These are phyloP conservation scores for Apus apus DNA, from an alignment of 2,113 vertebrate genomes.

Conservation along the genomic window DNA sequence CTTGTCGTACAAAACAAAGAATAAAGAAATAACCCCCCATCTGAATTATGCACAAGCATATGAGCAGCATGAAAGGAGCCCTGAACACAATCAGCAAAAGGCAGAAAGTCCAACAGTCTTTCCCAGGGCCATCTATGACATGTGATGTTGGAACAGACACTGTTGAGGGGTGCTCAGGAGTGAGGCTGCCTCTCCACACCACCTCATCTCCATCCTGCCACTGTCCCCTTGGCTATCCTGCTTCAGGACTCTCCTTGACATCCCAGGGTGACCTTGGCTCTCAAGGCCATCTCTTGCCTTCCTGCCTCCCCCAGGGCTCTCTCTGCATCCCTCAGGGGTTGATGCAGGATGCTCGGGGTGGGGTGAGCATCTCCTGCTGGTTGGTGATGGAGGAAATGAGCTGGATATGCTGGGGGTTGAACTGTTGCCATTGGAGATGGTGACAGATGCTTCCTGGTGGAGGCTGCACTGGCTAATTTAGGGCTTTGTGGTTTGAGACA, in stretches of 20 bases:
- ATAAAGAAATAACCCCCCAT: constrained; percentile 32
- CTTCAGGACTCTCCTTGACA: accelerated
- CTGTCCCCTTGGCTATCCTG: background rate
- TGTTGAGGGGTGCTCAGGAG: background rate
- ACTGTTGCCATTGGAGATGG: constrained; percentile 64
- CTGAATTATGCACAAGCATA: constrained; percentile 51
- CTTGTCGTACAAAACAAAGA: background rate
- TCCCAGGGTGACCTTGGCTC: background rate
- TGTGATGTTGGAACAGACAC: background rate
- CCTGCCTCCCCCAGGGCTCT: background rate
- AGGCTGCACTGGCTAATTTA: constrained; percentile 59
- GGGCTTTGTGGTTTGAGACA: constrained; percentile 73
- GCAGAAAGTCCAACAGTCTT: background rate
- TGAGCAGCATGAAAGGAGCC: constrained; percentile 39
- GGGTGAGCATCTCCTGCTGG: background rate
- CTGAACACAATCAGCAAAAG: constrained; percentile 68
- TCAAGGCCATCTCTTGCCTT: background rate
- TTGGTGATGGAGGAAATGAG: background rate
- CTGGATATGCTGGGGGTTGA: background rate
- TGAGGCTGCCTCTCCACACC: background rate
- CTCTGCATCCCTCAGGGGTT: background rate
- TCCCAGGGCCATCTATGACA: background rate
- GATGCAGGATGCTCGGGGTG: background rate
- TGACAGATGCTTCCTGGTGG: constrained; percentile 66
- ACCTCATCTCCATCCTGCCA: background rate